Base-by-base conservation (phyloP, 2,113 vertebrate genomes). In the Thinocorus orbignyianus region DNA sequence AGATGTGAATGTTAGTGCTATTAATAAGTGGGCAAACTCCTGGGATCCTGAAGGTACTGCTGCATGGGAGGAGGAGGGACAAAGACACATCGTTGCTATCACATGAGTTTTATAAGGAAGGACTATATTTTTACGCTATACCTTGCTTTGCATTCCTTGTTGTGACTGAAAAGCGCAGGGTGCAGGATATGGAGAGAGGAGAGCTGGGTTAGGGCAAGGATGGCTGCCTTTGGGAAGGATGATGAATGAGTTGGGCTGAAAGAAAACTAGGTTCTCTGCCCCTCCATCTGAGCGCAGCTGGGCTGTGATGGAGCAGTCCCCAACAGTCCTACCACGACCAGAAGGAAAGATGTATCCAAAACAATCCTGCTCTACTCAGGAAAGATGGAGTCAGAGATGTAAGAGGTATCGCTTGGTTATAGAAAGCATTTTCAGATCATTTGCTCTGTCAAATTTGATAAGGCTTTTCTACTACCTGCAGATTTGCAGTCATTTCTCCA, bases 1-100 rank as follows among this genome's bases (percentile, higher is more conserved):
- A 97, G 96, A 97, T 97, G 93, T 95, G 90, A 64, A 69, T 6
- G 18, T 26, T 66, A 95, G 51, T 82, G 60, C 72, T 95, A 83
- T 96, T 92, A 93, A 92, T 69, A 92, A 95, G 23, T 68, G 72
- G 80, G 91, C 85, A 84, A 88, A 71, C 85, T 57, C 80, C 77
- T 78, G 93, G 91, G 83, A 93, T 90, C 26, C 92, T 89, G 55
- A 54, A 95, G 87, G 88, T 94, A 33, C n/a, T 80, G 72, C 77
- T 95, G 64, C 73, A 65, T 0, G 1, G 60, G 28, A 49, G 74
- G 55, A 87, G 66, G 41, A 54, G 41, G 69, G 80, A n/a, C 79
- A 71, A 58, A 78, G 86, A 39, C 78, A 83, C 66, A 80, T 89
- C 80, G 95, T 81, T 77, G 66, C 66, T 62, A 1, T 82, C 85